phyloP scores from a whole-genome alignment of 2,113 vertebrate genomes.

The Romanogobio albipinnatus region DNA sequence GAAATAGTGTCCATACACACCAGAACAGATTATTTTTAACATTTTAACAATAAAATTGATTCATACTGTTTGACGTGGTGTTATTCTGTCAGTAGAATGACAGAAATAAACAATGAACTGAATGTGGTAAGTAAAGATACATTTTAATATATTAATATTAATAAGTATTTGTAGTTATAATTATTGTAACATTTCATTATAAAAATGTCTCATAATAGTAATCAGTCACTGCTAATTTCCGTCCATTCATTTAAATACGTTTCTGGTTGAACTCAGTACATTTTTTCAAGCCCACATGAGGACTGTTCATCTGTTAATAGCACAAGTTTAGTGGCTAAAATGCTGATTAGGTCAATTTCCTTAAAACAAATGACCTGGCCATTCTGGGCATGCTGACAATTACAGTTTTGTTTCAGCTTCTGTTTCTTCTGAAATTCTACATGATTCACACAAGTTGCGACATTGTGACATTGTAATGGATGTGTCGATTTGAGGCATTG shows the following conservation, averaged over 20 bases:
- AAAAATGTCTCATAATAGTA: not conserved
- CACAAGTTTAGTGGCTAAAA: not conserved
- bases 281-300: not conserved
- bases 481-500: not conserved
- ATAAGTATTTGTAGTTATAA: not conserved
- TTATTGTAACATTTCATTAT: not conserved
- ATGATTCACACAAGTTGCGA: not conserved
- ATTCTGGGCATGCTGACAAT: not conserved
- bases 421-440: not conserved
- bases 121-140: not conserved
- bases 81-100: not conserved
- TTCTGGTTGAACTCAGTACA: not conserved
- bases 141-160: not conserved
- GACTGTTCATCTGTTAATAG: not conserved
- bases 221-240: not conserved
- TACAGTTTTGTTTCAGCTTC: not conserved
- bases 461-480: not conserved
- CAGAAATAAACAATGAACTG: not conserved
- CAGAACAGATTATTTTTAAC: not conserved
- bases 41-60: not conserved
- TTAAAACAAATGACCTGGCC: not conserved
- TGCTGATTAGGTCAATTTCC: not conserved
- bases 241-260: not conserved
- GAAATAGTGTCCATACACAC: not conserved
- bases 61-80: not conserved